phyloP scores from a whole-genome alignment of 2,888 invertebrate genomes.

The Dicycla oo region DNA sequence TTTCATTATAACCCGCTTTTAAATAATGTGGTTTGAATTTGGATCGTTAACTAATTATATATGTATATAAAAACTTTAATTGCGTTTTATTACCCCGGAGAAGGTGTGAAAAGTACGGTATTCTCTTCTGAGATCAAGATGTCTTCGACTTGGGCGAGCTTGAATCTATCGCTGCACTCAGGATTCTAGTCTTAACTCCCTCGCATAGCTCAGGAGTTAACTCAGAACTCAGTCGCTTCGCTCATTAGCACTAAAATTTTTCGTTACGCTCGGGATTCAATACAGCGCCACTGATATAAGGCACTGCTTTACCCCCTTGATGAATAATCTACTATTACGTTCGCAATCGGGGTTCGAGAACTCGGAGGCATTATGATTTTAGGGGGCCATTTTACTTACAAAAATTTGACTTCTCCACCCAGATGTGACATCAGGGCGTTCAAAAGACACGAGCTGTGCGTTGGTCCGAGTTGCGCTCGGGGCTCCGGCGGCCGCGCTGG shows the following conservation, averaged over 20 bases:
- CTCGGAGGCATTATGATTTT: background rate
- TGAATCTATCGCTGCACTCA: too few relatives aligned
- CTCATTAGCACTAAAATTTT: background rate
- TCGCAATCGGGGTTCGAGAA: background rate
- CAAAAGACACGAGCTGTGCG: slow-evolving; percentile 80
- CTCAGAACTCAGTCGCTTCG: background rate
- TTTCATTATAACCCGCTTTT: background rate
- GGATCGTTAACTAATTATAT: background rate
- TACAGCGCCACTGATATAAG: background rate
- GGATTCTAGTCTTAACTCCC: too few relatives aligned
- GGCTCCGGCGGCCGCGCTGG: slow-evolving; percentile 55
- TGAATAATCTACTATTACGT: background rate
- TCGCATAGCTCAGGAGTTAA: background rate
- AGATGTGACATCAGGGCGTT: slow-evolving; percentile 82
- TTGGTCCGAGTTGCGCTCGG: slow-evolving; percentile 75
- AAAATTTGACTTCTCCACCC: background rate
- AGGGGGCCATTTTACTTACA: background rate
- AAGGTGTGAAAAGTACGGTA: background rate
- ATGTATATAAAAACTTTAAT: background rate
- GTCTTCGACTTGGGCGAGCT: too few relatives aligned
- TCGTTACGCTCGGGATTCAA: background rate
- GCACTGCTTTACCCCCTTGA: background rate
- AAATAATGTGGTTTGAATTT: background rate
- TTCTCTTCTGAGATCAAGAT: background rate
- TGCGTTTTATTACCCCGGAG: background rate